These are phyloP conservation scores for Malacosoma neustria DNA, from an alignment of 2,888 invertebrate species.

Conservation along the genomic window DNA sequence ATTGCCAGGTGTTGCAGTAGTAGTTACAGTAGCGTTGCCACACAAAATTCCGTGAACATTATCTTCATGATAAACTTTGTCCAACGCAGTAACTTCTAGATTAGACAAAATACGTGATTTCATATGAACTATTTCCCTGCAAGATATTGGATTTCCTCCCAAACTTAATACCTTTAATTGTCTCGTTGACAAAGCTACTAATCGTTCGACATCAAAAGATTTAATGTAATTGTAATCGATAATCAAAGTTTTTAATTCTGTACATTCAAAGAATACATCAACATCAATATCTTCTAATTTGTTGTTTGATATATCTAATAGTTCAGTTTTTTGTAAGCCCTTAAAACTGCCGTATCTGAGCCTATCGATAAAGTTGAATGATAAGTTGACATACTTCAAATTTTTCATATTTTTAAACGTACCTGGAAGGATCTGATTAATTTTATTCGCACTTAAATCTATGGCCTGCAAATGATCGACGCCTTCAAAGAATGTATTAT, in stretches of 20 bases:
- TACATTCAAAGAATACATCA: constrained; percentile 53
- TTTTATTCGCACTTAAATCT: constrained; percentile 45
- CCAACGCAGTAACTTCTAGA: constrained; percentile 47
- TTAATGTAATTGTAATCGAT: constrained; percentile 53
- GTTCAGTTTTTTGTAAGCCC: constrained; percentile 44
- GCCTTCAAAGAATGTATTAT: constrained; percentile 33
- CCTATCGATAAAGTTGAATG: constrained; percentile 36
- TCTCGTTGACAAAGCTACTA: constrained; percentile 1
- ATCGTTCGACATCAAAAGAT: constrained; percentile 26
- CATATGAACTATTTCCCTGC: constrained; percentile 43
- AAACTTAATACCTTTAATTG: constrained; percentile 43
- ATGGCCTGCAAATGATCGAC: constrained; percentile 37
- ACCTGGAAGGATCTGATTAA: constrained; percentile 40
- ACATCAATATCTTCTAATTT: constrained; percentile 39
- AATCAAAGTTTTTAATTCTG: constrained; percentile 37
- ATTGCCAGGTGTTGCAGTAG: constrained; percentile 1
- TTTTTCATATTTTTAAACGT: constrained; percentile 44
- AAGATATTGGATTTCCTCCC: constrained; percentile 54
- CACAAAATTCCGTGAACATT: constrained; percentile 60
- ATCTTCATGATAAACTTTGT: constrained; percentile 58
- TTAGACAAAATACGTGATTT: constrained; percentile 22
- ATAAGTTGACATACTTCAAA: constrained; percentile 45
- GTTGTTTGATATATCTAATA: constrained; percentile 51
- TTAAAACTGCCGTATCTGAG: constrained; percentile 50
- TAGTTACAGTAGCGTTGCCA: constrained; percentile 27